phyloP scores from a whole-genome alignment of 2,797 vertebrate genomes.

The Macropodus opercularis region DNA sequence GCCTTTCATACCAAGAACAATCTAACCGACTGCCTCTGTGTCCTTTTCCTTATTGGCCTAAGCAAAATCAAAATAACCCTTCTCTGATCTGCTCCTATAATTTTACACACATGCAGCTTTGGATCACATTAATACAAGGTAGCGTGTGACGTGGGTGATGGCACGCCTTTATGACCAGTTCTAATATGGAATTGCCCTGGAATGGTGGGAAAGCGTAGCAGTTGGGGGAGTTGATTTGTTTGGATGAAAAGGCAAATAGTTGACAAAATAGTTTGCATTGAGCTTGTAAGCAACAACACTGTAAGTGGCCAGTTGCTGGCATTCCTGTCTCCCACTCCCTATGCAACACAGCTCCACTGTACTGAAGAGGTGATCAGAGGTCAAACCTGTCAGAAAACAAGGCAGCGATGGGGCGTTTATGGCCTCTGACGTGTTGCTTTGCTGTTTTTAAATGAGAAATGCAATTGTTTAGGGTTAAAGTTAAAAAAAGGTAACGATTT shows the following conservation, averaged over 20 bases:
- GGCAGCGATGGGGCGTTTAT: constrained; percentile 28
- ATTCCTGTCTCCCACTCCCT: constrained; percentile 42
- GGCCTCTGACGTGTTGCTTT: constrained; percentile 4
- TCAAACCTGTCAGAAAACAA: constrained; percentile 47
- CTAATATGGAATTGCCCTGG: neutral
- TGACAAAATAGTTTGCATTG: constrained; percentile 25
- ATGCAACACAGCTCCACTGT: constrained; percentile 5
- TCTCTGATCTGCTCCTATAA: neutral
- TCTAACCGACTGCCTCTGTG: neutral
- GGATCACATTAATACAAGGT: neutral
- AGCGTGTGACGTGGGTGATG: neutral
- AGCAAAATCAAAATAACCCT: neutral
- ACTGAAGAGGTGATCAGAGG: constrained; percentile 16
- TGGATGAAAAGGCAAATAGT: constrained; percentile 16
- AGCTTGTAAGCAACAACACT: neutral
- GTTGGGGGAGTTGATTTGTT: neutral
- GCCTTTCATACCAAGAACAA: neutral
- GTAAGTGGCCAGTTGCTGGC: constrained; percentile 13
- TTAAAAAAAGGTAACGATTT: neutral
- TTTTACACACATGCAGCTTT: neutral
- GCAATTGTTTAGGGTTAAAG: neutral
- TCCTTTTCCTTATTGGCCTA: neutral
- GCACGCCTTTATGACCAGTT: neutral
- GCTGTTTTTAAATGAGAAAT: no score
- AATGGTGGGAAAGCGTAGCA: neutral